Conservation (phyloP, 1,140 invertebrate genomes). For the Matsumurasca onukii region DNA sequence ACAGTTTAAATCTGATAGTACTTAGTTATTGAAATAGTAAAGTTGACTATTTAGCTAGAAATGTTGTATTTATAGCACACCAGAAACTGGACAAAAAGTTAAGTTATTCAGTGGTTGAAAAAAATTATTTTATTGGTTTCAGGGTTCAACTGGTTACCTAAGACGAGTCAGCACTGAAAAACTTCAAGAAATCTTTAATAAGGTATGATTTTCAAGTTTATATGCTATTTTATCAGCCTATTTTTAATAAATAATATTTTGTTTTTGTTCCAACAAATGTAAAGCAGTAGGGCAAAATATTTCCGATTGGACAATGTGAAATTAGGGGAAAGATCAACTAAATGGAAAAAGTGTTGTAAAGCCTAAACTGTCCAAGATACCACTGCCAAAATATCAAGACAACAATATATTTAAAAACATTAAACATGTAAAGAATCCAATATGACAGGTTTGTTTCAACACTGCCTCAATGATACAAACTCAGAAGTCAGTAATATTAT, state of each 20-base stretch:
- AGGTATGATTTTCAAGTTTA: constrained; percentile 50
- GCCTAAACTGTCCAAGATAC: background rate
- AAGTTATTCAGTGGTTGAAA: background rate
- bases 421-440: background rate
- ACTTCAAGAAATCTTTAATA: constrained; percentile 83
- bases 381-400: background rate
- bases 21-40: too few species aligned
- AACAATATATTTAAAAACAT: background rate
- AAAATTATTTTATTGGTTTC: constrained; percentile 46
- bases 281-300: background rate
- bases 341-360: background rate
- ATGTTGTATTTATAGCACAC: too few species aligned
- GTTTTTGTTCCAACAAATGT: background rate
- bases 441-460: background rate
- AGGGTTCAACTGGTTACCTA: constrained; percentile 75
- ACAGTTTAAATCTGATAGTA: too few species aligned
- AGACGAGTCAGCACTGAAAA: constrained; percentile 82
- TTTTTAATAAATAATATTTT: background rate
- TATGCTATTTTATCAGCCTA: constrained; percentile 13
- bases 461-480: background rate
- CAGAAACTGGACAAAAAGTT: too few species aligned
- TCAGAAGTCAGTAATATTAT: background rate
- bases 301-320: background rate
- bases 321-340: constrained; percentile 7
- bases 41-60: too few species aligned